Evolutionary conservation across 2,797 vertebrate genomes (phyloP).

Genomic region (Chromis chromis): DNA sequence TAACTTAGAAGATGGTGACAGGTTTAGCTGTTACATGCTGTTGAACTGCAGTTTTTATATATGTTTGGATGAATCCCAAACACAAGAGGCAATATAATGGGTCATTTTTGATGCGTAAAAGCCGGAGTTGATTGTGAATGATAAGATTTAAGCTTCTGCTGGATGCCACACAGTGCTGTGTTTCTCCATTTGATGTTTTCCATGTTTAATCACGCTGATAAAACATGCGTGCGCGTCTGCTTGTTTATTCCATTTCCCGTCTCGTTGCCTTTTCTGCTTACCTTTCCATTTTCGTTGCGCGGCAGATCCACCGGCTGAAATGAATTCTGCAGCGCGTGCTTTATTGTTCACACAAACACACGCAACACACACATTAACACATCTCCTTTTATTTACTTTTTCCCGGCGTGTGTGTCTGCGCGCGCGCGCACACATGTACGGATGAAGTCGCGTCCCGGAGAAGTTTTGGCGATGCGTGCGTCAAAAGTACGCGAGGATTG

Average conservation of each 20-base stretch:
- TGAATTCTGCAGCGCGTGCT: constrained; percentile 61
- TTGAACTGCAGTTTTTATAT: background rate
- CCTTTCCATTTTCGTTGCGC: constrained; percentile 56
- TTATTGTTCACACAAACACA: constrained; percentile 48
- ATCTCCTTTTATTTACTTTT: background rate
- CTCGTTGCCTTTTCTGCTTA: constrained; percentile 62
- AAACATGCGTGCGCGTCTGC: constrained; percentile 18
- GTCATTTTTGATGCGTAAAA: background rate
- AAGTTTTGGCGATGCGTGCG: constrained; percentile 69
- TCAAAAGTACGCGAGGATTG: constrained; percentile 59
- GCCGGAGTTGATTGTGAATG: background rate
- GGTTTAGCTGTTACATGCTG: background rate
- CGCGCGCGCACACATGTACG: background rate
- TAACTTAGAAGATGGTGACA: constrained; percentile 23
- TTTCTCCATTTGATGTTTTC: constrained; percentile 24
- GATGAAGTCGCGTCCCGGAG: constrained; percentile 53
- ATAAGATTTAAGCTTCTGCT: background rate
- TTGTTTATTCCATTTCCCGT: constrained; percentile 61
- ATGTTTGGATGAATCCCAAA: background rate
- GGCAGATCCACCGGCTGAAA: constrained; percentile 41
- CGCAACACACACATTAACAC: background rate
- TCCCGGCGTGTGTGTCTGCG: background rate
- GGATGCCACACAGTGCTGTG: background rate
- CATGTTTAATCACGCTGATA: constrained; percentile 24
- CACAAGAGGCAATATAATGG: background rate